These are phyloP conservation scores for Zoanthus solanderi DNA, from an alignment of 92 coral and sea anemone genomes.

Conservation along the genomic window DNA sequence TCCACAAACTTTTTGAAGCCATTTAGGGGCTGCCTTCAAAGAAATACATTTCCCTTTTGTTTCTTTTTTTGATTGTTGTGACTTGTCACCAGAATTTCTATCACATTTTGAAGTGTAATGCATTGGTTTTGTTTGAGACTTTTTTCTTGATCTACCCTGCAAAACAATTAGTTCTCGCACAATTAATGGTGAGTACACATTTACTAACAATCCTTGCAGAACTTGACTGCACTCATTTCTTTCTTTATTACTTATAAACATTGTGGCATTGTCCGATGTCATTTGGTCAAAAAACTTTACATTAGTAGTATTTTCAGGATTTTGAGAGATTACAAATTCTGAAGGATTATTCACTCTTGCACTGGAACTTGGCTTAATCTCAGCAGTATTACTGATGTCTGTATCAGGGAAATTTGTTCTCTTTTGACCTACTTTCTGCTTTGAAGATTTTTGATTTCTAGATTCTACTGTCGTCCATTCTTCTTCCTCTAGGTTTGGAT, in stretches of 20 bases:
- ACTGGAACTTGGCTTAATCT: not conserved
- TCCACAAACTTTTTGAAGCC: slow-evolving; percentile 90
- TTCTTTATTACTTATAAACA: slow-evolving; percentile 58
- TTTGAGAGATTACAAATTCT: not conserved
- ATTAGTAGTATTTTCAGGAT: not conserved
- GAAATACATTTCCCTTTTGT: not conserved
- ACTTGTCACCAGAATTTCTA: not conserved
- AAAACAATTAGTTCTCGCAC: slow-evolving; percentile 85
- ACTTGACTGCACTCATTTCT: slow-evolving; percentile 67
- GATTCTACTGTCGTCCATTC: not conserved
- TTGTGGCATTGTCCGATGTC: not conserved
- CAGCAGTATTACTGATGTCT: not conserved
- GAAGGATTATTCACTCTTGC: not conserved
- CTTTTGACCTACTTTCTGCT: not conserved
- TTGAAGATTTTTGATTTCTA: not conserved
- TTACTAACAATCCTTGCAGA: slow-evolving; percentile 67
- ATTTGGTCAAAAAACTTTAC: not conserved
- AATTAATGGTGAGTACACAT: slow-evolving; percentile 87
- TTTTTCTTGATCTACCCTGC: slow-evolving; percentile 60
- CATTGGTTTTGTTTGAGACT: not conserved
- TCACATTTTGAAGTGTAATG: not conserved
- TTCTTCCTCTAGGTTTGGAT: not conserved
- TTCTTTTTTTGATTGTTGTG: not conserved
- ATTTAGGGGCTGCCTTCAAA: slow-evolving; percentile 59
- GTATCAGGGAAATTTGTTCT: not conserved